A percentile compares a stretch with the other conserved stretches of the same genome.
phyloP scores from a whole-genome alignment of 2,113 vertebrate species.

The Psittacula cyanocephala region DNA sequence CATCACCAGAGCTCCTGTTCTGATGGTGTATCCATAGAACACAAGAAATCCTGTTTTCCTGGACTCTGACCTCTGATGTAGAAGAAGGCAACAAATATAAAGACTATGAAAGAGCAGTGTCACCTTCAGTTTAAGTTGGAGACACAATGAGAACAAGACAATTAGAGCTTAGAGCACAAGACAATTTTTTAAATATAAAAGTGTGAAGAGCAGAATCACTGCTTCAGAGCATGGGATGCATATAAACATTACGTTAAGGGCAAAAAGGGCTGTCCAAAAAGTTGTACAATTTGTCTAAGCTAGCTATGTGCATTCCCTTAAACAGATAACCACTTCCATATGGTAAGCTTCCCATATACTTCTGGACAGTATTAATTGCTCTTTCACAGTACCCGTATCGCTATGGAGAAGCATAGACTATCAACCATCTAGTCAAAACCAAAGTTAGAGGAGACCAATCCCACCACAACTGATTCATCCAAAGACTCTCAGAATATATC shows the following conservation, averaged over 20 bases:
- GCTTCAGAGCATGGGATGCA: neutral
- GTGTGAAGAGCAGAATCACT: neutral
- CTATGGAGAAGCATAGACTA: neutral
- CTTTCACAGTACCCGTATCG: rapidly evolving
- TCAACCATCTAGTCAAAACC: neutral
- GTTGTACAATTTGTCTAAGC: neutral
- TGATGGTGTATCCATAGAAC: too few relatives aligned
- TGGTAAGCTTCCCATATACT: neutral
- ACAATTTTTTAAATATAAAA: neutral
- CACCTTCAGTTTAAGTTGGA: neutral
- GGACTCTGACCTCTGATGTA: neutral
- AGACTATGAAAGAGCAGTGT: neutral
- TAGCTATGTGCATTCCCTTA: neutral
- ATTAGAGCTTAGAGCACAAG: too few relatives aligned
- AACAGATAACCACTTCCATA: neutral
- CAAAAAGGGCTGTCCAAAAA: neutral
- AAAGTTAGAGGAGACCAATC: neutral
- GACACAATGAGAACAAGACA: neutral
- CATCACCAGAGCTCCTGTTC: neutral
- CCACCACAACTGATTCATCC: neutral
- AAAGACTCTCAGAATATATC: neutral
- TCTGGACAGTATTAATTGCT: neutral
- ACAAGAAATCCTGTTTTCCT: neutral
- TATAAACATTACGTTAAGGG: neutral
- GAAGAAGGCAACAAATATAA: neutral